These are phyloP conservation scores for Cyclina sinensis DNA, from an alignment of 1,140 invertebrate genomes.

Conservation along the genomic window DNA sequence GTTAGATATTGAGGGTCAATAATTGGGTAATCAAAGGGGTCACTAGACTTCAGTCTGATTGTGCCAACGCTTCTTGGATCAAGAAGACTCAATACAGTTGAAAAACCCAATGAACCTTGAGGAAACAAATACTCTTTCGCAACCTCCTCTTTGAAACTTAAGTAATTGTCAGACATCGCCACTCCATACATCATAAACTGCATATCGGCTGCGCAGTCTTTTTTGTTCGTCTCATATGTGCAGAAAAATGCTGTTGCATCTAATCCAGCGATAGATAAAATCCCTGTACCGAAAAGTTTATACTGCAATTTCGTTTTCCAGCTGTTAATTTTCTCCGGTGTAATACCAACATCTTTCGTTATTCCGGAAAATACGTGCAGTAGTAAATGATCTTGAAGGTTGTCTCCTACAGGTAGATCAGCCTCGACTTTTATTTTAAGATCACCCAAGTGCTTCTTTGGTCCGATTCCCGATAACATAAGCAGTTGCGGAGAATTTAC, in stretches of 20 bases:
- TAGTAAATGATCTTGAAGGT: constrained; percentile 47
- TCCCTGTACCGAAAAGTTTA: constrained; percentile 31
- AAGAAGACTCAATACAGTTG: constrained; percentile 21
- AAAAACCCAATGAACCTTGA: background rate
- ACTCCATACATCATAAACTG: constrained; percentile 37
- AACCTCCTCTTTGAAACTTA: constrained; percentile 19
- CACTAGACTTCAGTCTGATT: constrained; percentile 86
- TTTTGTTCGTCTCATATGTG: background rate
- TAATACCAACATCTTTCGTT: constrained; percentile 34
- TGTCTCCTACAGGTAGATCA: constrained; percentile 55
- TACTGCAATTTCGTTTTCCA: constrained; percentile 1
- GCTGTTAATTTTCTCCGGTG: constrained; percentile 15
- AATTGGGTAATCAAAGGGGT: constrained; percentile 93
- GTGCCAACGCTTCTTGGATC: constrained; percentile 81
- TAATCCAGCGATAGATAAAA: constrained; percentile 15
- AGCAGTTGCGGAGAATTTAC: constrained; percentile 95
- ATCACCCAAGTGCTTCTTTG: constrained; percentile 81
- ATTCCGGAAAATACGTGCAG: background rate
- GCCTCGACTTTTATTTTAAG: constrained; percentile 18
- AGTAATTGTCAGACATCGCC: background rate
- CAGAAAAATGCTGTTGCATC: constrained; percentile 48
- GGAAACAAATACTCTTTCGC: background rate
- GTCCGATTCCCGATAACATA: constrained; percentile 96
- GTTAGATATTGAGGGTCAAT: constrained; percentile 91
- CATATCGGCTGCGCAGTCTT: constrained; percentile 40